Evolutionary conservation across 1,140 invertebrate species (phyloP).

Genomic region (Drosophila kepulauana): DNA sequence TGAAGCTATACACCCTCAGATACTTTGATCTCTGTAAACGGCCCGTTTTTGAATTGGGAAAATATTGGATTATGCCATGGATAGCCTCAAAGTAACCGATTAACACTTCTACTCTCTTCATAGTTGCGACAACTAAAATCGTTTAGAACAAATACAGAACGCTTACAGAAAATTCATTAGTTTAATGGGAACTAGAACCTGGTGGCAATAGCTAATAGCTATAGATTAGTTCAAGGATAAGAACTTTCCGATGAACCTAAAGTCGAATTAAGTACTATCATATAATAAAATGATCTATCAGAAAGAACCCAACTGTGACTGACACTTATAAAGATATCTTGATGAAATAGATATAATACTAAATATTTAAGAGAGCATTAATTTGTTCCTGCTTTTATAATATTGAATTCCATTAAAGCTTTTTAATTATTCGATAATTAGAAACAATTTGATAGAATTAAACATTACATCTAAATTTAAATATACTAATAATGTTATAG

Average conservation of each 20-base stretch:
- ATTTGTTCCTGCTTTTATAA: too few species aligned
- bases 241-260: not conserved
- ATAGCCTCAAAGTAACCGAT: not conserved
- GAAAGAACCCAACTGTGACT: too few species aligned
- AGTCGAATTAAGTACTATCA: not conserved
- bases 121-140: not conserved
- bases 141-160: not conserved
- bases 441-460: too few species aligned
- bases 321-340: too few species aligned
- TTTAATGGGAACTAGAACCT: slow-evolving; percentile 8
- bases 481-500: too few species aligned
- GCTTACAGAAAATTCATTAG: not conserved
- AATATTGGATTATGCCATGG: slow-evolving; percentile 9
- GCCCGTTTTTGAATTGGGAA: not conserved
- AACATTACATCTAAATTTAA: too few species aligned
- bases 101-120: not conserved
- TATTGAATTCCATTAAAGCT: too few species aligned
- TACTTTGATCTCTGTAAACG: not conserved
- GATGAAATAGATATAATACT: too few species aligned
- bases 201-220: too few species aligned
- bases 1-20: slow-evolving; percentile 4
- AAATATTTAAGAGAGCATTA: too few species aligned
- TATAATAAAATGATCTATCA: too few species aligned
- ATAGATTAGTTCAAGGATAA: not conserved
- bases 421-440: too few species aligned